phyloP scores from a whole-genome alignment of 2,113 vertebrate species.

The Ahaetulla prasina region DNA sequence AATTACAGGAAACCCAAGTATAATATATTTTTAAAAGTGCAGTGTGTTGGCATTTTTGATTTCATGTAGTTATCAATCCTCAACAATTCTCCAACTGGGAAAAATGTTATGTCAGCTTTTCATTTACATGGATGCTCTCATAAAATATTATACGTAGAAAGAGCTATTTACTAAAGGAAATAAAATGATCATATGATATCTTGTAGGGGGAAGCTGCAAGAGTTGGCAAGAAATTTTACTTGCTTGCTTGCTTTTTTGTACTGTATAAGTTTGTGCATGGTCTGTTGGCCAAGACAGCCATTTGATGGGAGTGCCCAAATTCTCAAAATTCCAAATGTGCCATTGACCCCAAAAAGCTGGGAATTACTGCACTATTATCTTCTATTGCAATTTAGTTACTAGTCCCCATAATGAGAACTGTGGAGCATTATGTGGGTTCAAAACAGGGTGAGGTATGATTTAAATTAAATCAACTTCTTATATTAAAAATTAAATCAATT shows the following conservation, averaged over 20 bases:
- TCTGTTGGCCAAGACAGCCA: background rate
- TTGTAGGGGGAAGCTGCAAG: background rate
- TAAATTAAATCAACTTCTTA: background rate
- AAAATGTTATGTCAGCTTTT: background rate
- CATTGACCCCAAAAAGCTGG: background rate
- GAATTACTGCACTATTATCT: background rate
- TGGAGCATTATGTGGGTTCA: background rate
- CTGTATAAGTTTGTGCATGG: background rate
- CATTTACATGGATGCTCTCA: background rate
- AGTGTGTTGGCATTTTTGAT: background rate
- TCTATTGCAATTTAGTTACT: background rate
- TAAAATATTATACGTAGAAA: background rate
- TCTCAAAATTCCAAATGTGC: background rate
- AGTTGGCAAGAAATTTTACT: background rate
- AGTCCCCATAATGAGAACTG: background rate
- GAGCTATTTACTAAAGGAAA: background rate
- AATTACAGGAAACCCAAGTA: background rate
- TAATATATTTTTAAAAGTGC: background rate
- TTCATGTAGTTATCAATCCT: background rate
- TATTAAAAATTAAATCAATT: background rate
- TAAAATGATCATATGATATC: background rate
- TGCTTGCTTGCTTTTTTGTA: background rate
- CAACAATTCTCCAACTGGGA: background rate
- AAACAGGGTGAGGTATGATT: background rate
- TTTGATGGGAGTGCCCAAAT: background rate